Conservation (phyloP, 2,113 vertebrate species). For the Lophius piscatorius region DNA sequence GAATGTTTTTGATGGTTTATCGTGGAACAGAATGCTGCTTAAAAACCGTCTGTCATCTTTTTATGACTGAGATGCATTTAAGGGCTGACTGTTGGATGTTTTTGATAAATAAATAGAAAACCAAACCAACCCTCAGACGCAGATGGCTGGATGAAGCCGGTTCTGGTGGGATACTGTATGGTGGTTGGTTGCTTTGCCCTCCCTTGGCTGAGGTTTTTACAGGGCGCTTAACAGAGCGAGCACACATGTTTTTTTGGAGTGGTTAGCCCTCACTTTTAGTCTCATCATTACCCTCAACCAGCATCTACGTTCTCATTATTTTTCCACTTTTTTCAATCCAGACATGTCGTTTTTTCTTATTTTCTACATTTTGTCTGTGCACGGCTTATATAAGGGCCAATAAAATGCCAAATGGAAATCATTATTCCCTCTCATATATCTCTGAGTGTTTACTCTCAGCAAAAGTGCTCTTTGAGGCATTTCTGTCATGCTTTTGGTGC, state of each 20-base stretch:
- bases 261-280: slow-evolving; percentile 60
- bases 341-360: slow-evolving; percentile 48
- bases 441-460: slow-evolving; percentile 38
- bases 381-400: slow-evolving; percentile 33
- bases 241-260: slow-evolving; percentile 61
- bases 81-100: slow-evolving; percentile 25
- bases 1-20: slow-evolving; percentile 17
- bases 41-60: slow-evolving; percentile 14
- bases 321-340: slow-evolving; percentile 39
- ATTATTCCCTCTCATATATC: slow-evolving; percentile 39
- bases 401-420: slow-evolving; percentile 61
- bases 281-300: slow-evolving; percentile 66
- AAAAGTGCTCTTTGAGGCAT: slow-evolving; percentile 1
- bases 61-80: slow-evolving; percentile 13
- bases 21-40: neutral
- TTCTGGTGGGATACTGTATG: slow-evolving; percentile 43
- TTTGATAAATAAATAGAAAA: slow-evolving; percentile 53
- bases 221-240: slow-evolving; percentile 36
- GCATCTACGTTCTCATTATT: slow-evolving; percentile 53
- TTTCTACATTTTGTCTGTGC: slow-evolving; percentile 45
- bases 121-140: slow-evolving; percentile 27
- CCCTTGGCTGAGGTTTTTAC: slow-evolving; percentile 56
- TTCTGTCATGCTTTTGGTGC: slow-evolving; percentile 1
- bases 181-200: slow-evolving; percentile 46
- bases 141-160: slow-evolving; percentile 47